Percentiles rank a stretch among this genome's conserved stretches.
These are phyloP conservation scores for Idris sp. DNA, from an alignment of 1,140 invertebrate species.

Conservation along the genomic window DNA sequence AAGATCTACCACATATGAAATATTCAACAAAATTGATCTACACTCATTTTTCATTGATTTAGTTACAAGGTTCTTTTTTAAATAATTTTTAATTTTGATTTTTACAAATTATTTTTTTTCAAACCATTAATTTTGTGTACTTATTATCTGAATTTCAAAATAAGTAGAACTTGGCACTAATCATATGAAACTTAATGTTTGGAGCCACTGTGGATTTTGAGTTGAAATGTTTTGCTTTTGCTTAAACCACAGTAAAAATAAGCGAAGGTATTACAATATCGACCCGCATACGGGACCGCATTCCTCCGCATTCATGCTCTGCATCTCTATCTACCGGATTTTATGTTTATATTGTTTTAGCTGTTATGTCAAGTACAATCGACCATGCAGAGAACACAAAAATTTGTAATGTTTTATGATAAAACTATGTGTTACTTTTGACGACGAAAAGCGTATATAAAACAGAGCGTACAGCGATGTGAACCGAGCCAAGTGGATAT, in stretches of 20 bases:
- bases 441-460: conserved; percentile 24
- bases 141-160: no score
- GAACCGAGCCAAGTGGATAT: conserved; percentile 37
- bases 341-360: conserved; percentile 61
- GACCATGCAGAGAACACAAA: conserved; percentile 47
- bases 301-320: conserved; percentile 13
- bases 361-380: conserved; percentile 42
- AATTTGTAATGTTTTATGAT: conserved; percentile 50
- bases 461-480: conserved; percentile 26
- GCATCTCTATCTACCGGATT: conserved; percentile 12
- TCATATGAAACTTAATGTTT: conserved; percentile 20
- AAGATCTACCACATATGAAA: no score
- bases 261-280: conserved; percentile 73
- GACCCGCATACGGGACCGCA: conserved; percentile 53
- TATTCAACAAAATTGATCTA: no score
- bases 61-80: no score
- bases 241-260: conserved; percentile 70
- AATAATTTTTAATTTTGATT: no score
- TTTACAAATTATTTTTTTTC: no score
- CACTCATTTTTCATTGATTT: no score
- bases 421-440: conserved; percentile 44
- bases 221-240: conserved; percentile 58
- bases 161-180: conserved; percentile 18
- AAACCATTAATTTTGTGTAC: no score
- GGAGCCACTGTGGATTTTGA: conserved; percentile 11